Evolutionary conservation across 2,888 invertebrate species (phyloP), one percentile per base, ranked within the genome.

Genomic region (Stenurella melanura): DNA sequence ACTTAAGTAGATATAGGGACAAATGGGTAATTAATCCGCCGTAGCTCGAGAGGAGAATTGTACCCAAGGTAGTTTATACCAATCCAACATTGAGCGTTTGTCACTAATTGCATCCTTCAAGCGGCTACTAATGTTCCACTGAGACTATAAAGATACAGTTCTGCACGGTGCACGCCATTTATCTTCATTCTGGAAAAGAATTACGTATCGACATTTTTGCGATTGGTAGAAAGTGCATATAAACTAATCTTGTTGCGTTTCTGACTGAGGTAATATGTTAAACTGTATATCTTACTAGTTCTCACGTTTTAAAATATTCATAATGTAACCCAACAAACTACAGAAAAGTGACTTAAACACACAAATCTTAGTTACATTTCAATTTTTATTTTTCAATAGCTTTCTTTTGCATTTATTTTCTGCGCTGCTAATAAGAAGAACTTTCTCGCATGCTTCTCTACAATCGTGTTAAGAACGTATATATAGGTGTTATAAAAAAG

Each of bases 1-100:
- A 64, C 64, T 64, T 64, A 42, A 38, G 18, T 19, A 64, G 64
- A 64, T 64, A 64, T 50, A n/a, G 64, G 38, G 64, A 64, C 42
- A 64, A 64, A 64, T 64, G 42, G 7, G 34, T 42, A 42, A 64
- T 64, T 2, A 63, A 42, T 42, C 9, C 34, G n/a, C 61, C 34
- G 26, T 61, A 15, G 30, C 34, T 61, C 34, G 15, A 7, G 30
- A 15, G n/a, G 30, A 61, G 7, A 42, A 17, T 19, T 38, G 17
- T 10, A 64, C 42, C 5, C 10, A 7, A 10, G 12, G 21, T 19
- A 15, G 64, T 64, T 64, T 42, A 64, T 38, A 38, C 42, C 5
- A 64, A 64, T 64, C 38, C 34, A 63, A 10, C 38, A 42, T 15
- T 42, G 11, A 42, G 7, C 0, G 12, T 42, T 42, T 42, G 15